phyloP scores from a whole-genome alignment of 2,888 invertebrate genomes.

The Tetheella fluctuosa region DNA sequence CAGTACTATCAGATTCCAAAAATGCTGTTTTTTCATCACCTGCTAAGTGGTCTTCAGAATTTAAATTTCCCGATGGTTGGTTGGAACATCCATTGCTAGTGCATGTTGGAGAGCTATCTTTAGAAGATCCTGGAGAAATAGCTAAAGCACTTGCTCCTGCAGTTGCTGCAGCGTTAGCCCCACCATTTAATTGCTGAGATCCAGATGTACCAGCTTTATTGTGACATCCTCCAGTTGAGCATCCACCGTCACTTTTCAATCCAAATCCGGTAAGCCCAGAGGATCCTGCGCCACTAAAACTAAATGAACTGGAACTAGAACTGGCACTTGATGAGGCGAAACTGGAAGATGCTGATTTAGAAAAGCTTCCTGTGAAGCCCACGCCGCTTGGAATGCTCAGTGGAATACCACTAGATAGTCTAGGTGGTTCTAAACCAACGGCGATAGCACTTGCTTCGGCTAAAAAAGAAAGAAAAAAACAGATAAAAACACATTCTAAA shows the following conservation, averaged over 20 bases:
- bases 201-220: conserved; percentile 16
- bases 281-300: conserved; percentile 55
- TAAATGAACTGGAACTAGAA: conserved; percentile 63
- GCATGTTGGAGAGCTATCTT: conserved; percentile 20
- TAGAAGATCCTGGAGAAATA: conserved; percentile 22
- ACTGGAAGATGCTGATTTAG: conserved; percentile 72
- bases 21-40: conserved; percentile 28
- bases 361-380: conserved; percentile 74
- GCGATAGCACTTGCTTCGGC: conserved; percentile 63
- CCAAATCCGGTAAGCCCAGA: conserved; percentile 25
- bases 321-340: conserved; percentile 73
- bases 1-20: conserved; percentile 38
- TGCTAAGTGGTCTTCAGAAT: neutral
- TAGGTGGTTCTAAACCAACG: conserved; percentile 45
- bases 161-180: conserved; percentile 34
- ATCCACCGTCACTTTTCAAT: conserved; percentile 21
- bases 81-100: conserved; percentile 1
- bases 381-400: conserved; percentile 50
- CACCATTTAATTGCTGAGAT: conserved; percentile 23
- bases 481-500: too few relatives aligned
- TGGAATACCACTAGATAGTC: too few relatives aligned
- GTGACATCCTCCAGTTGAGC: conserved; percentile 33
- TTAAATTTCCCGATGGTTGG: neutral
- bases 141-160: conserved; percentile 34
- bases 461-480: conserved; percentile 36